Base-by-base conservation (phyloP, 2,113 vertebrate species). In the Lamprotornis superbus region DNA sequence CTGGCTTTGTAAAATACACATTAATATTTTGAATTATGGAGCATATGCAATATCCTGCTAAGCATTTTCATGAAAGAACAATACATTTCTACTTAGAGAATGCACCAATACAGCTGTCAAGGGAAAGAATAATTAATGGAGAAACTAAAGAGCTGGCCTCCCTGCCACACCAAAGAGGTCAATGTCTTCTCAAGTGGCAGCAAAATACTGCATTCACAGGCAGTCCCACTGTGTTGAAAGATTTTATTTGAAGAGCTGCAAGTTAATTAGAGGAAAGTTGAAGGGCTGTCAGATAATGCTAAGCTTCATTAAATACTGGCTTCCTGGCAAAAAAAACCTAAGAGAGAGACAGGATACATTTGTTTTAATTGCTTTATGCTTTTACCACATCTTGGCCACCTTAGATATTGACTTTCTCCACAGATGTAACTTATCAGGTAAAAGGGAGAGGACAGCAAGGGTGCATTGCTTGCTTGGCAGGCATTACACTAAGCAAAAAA, bases 251-350 rank as follows among this genome's bases (percentile, higher is more conserved):
- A 74, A 95, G 46, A 74, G 22, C 52, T 87, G 93, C 22, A 89
- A 78, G 87, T 87, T 94, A 94, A 93, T 92, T 94, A 92, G 73
- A 78, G 37, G 52, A 64, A 90, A 84, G 81, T 39, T 94, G 89
- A 95, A 96, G 37, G 42, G 56, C 61, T 97, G 77, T 92, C 80
- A 92, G 77, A 70, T 81, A 92, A 90, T 64, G 53, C 57, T 84
- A 83, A 82, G 56, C 64, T 89, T 94, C 81, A 68, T 92, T 95
- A 94, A 94, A 82, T 68, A 84, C 22, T 70, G 44, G 9, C 33
- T 93, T 12, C 37, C 74, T 90, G 39, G 76, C 10, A 33, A 65
- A 84, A 75, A 82, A 27, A 35, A 46, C 70, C 31, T 50, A 30
- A 33, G 39, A 80, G 10, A 77, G 37, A 92, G 49, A 64, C 52